Conservation (phyloP, 2,797 vertebrate species). For the Sarcophilus harrisii region DNA sequence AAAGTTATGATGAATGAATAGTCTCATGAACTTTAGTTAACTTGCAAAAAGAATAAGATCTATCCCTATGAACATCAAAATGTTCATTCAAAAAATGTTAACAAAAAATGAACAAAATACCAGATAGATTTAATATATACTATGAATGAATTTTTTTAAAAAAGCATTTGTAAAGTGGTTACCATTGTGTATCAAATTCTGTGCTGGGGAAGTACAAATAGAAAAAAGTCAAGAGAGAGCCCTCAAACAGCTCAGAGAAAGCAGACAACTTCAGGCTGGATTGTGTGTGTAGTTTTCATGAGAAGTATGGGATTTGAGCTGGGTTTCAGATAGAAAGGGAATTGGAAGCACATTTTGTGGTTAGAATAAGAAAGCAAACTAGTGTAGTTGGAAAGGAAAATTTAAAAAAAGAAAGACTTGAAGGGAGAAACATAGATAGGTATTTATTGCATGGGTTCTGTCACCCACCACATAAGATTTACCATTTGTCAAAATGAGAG, state of each 20-base stretch:
- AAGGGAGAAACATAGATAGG: not conserved
- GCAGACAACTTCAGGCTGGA: not conserved
- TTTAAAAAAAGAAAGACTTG: not conserved
- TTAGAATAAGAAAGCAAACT: not conserved
- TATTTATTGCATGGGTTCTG: not conserved
- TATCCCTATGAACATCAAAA: not conserved
- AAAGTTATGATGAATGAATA: not conserved
- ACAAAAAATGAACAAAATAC: not conserved
- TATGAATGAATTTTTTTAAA: not conserved
- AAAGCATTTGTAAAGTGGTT: not conserved
- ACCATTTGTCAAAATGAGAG: conserved; percentile 44
- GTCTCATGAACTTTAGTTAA: not conserved
- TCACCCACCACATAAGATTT: not conserved
- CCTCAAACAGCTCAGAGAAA: not conserved
- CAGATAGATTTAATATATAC: not conserved
- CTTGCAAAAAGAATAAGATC: not conserved
- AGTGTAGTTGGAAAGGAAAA: rapidly evolving
- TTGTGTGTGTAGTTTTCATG: not conserved
- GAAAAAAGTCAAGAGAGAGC: not conserved
- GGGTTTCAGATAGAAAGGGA: not conserved
- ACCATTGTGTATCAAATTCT: not conserved
- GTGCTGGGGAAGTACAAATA: not conserved
- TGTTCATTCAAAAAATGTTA: not conserved
- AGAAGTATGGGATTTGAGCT: not conserved
- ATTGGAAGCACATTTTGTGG: not conserved